A percentile compares a stretch with the other conserved stretches of the same genome.
These are phyloP conservation scores for Eucidaris tribuloides DNA, from an alignment of 35 echinoderm and acorn worm species.

Conservation along the genomic window DNA sequence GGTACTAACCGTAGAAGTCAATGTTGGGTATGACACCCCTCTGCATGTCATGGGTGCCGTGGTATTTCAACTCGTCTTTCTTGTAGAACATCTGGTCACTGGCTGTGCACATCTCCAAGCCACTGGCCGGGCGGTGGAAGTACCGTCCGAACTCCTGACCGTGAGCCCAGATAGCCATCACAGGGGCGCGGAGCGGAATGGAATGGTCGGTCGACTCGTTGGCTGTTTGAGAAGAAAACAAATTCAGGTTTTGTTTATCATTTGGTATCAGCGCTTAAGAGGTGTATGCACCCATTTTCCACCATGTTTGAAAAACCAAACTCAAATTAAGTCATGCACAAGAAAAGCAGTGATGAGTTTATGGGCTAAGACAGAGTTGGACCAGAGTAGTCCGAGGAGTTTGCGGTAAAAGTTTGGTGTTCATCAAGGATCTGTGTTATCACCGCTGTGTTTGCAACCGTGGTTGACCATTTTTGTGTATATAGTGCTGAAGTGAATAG, in stretches of 20 bases:
- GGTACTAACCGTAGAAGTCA: constrained; percentile 83
- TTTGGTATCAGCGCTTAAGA: not conserved
- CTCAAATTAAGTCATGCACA: not conserved
- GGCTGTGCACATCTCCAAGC: constrained; percentile 67
- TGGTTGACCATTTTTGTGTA: too few species aligned
- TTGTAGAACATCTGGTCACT: constrained; percentile 60
- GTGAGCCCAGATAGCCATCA: constrained; percentile 76
- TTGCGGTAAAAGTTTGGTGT: too few species aligned
- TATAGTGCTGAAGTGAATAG: too few species aligned
- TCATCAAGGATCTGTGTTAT: too few species aligned
- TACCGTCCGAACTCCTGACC: constrained; percentile 79
- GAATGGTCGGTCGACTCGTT: constrained; percentile 57
- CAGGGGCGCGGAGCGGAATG: constrained; percentile 30
- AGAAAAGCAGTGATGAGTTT: not conserved
- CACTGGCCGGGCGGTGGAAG: constrained; percentile 53
- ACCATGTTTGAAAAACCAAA: not conserved
- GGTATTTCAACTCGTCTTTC: constrained; percentile 82
- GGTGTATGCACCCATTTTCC: not conserved
- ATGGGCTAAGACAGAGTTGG: not conserved
- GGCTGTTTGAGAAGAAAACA: not conserved
- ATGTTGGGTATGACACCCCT: constrained; percentile 46
- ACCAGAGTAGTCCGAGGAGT: too few species aligned
- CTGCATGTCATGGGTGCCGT: constrained; percentile 55
- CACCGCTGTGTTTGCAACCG: too few species aligned
- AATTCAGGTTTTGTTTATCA: not conserved